These are phyloP conservation scores for Platysteira castanea DNA, from an alignment of 2,113 vertebrate species.

Conservation along the genomic window DNA sequence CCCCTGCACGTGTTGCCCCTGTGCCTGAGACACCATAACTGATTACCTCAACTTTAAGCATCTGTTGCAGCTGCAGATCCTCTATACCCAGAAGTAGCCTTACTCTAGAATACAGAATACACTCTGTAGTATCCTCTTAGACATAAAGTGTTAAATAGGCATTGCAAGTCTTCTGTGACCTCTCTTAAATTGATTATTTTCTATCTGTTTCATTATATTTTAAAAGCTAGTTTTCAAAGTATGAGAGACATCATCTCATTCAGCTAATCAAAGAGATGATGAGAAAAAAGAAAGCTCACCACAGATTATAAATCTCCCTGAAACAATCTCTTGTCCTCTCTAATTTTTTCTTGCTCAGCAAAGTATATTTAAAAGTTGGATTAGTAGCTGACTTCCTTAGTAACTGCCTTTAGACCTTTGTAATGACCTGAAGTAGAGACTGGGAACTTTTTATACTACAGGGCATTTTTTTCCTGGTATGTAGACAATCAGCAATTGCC, in stretches of 20 bases:
- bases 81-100: background rate
- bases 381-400: background rate
- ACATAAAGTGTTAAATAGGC: background rate
- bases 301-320: background rate
- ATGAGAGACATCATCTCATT: background rate
- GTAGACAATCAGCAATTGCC: constrained; percentile 40
- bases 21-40: background rate
- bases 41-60: background rate
- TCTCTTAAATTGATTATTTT: background rate
- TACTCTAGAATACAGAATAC: background rate
- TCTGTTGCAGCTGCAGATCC: background rate
- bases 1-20: background rate
- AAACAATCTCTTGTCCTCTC: background rate
- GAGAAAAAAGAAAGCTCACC: background rate
- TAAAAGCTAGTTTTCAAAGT: background rate
- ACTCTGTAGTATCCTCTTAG: background rate
- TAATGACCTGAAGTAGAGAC: constrained; percentile 37
- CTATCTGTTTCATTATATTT: background rate
- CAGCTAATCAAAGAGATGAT: background rate
- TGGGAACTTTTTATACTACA: constrained; percentile 15
- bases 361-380: background rate
- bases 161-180: background rate
- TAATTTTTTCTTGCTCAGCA: constrained; percentile 6
- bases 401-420: background rate
- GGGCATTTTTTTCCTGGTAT: constrained; percentile 42